These are phyloP conservation scores for Aleiodes testaceus DNA, from an alignment of 2,888 invertebrate genomes.

Conservation along the genomic window DNA sequence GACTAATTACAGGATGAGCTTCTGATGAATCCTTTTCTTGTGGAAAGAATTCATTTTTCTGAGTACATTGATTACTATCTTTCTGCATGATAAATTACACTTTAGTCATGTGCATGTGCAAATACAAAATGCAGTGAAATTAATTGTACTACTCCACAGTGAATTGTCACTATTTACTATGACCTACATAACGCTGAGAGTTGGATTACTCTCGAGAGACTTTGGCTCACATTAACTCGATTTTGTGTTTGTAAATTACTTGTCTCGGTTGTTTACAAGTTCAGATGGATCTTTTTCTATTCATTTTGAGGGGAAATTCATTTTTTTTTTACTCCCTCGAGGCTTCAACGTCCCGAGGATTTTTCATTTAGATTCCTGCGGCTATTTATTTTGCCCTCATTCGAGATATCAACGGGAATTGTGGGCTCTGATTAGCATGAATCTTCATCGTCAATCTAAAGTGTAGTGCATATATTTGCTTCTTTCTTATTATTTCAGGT, in stretches of 20 bases:
- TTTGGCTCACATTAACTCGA: slow-evolving; percentile 17
- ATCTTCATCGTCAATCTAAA: slow-evolving; percentile 8
- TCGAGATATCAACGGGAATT: background rate
- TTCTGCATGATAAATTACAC: background rate
- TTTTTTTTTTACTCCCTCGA: background rate
- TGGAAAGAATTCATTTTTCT: too few relatives aligned
- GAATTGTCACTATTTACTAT: slow-evolving; percentile 9
- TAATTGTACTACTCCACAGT: slow-evolving; percentile 33
- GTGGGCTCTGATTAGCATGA: slow-evolving; percentile 6
- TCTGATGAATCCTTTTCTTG: too few relatives aligned
- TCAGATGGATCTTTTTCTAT: background rate
- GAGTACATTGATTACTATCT: too few relatives aligned
- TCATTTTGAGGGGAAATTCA: background rate
- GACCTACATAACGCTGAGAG: slow-evolving; percentile 19
- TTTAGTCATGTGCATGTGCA: background rate
- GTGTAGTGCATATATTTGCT: slow-evolving; percentile 17
- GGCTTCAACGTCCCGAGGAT: background rate
- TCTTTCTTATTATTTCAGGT: background rate
- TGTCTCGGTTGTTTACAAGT: slow-evolving; percentile 3
- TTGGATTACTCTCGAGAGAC: slow-evolving; percentile 10
- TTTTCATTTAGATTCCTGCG: background rate
- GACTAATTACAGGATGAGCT: too few relatives aligned
- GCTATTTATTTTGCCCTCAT: background rate
- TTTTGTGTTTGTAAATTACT: slow-evolving; percentile 24
- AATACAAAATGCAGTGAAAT: slow-evolving; percentile 4